Base-by-base conservation (phyloP, 2,797 vertebrate genomes). In the Serranus cabrilla region DNA sequence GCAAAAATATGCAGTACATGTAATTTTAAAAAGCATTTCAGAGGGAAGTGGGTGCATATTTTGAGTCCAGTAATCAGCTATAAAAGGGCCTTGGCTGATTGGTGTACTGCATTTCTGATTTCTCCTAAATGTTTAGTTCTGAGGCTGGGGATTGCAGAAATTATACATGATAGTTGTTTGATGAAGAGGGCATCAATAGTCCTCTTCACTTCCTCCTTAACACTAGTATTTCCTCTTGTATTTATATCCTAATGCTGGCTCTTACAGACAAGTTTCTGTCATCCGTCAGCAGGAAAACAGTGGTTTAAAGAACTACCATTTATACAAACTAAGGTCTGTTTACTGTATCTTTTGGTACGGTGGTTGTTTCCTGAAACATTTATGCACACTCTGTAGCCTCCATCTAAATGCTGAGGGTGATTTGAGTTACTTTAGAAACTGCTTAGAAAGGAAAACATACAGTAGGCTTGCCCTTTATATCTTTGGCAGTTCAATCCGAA, bases 401-500 rank as follows among this genome's bases (percentile, higher is more conserved):
- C 7, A 69, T 67, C 63, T 46, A 45, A 81, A 73, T 70, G 63
- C 74, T 40, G 68, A 71, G 68, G 27, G 49, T 47, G 42, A 78
- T 27, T 54, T 45, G 31, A 74, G 73, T 85, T 81, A 74, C 87
- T 87, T 86, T 46, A 47, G 60, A 88, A 90, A 90, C 69, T 79
- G 87, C 86, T 88, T 86, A 72, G 58, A 46, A 74, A 25, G 34
- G 78, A 50, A 84, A 91, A 75, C 76, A 59, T 77, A 90, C 83
- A 83, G 85, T 81, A 71, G 78, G 45, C 74, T 63, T 79, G 77
- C 74, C 74, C 78, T 88, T 89, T 93, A 77, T 83, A 78, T 87
- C 79, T 82, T 67, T 80, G 78, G 80, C 86, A 82, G 82, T 87
- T 91, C 82, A 88, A 82, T 92, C 76, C 80, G 58, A 45, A 66